phyloP scores from a whole-genome alignment of 2,113 vertebrate species.

The Dunckerocampus dactyliophorus region DNA sequence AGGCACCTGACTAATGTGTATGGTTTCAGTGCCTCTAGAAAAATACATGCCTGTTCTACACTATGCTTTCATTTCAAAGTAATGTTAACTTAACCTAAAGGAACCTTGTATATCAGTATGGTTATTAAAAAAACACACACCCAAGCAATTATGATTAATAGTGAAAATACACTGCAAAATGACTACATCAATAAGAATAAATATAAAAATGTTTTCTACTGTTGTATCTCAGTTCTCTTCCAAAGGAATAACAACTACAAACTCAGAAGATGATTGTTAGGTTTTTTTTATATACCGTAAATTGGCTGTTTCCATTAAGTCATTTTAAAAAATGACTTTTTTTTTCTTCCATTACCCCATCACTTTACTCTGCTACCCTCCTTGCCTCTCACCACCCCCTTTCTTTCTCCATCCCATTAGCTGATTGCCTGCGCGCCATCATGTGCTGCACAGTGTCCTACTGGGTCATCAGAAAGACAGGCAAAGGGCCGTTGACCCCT shows the following conservation, averaged over 20 bases:
- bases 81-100: not conserved
- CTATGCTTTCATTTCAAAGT: too few species aligned
- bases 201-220: not conserved
- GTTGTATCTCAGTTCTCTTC: not conserved
- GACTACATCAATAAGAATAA: too few species aligned
- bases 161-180: not conserved
- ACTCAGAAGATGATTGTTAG: not conserved
- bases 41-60: too few species aligned
- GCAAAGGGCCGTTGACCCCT: slow-evolving; percentile 43
- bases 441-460: slow-evolving; percentile 10
- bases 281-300: slow-evolving; percentile 1
- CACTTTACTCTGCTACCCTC: not conserved
- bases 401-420: slow-evolving; percentile 49
- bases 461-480: slow-evolving; percentile 23
- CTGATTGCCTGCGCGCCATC: slow-evolving; percentile 58
- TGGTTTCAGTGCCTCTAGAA: not conserved
- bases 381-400: not conserved
- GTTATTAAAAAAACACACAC: not conserved
- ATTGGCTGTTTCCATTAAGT: slow-evolving; percentile 8
- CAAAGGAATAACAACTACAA: too few species aligned
- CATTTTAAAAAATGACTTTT: slow-evolving; percentile 14
- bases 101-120: not conserved
- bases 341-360: not conserved
- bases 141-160: not conserved
- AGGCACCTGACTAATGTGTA: not conserved